These are phyloP conservation scores for Ginglymostoma cirratum DNA, from an alignment of 2,113 vertebrate genomes.

Conservation along the genomic window DNA sequence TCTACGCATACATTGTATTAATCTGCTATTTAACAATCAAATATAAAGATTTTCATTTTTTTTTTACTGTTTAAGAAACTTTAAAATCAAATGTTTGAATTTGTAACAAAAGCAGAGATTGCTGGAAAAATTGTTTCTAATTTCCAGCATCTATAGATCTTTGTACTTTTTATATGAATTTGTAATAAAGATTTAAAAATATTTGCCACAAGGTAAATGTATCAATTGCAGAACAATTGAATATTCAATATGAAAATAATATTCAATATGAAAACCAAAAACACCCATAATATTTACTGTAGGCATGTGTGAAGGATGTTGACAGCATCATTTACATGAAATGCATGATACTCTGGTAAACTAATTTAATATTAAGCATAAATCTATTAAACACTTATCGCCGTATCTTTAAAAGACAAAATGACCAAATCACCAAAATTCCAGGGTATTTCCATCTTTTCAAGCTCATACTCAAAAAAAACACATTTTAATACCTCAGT, in stretches of 20 bases:
- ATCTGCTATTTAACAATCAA: neutral
- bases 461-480: neutral
- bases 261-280: neutral
- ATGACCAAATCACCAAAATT: neutral
- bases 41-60: neutral
- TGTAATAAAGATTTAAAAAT: neutral
- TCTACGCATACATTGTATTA: neutral
- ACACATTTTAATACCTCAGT: neutral
- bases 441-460: neutral
- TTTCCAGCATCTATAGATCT: no score
- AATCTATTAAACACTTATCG: no score
- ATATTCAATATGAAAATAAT: neutral
- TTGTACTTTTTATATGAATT: neutral
- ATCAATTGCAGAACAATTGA: neutral
- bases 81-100: neutral
- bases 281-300: neutral
- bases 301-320: neutral
- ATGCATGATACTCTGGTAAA: neutral
- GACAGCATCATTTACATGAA: neutral
- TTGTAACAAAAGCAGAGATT: neutral
- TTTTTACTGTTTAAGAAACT: neutral
- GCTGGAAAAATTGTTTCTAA: no score
- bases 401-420: neutral
- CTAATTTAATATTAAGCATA: no score
- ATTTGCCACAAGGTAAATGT: neutral